These are phyloP conservation scores for Aphodius granarius DNA, from an alignment of 2,888 invertebrate species.

Conservation along the genomic window DNA sequence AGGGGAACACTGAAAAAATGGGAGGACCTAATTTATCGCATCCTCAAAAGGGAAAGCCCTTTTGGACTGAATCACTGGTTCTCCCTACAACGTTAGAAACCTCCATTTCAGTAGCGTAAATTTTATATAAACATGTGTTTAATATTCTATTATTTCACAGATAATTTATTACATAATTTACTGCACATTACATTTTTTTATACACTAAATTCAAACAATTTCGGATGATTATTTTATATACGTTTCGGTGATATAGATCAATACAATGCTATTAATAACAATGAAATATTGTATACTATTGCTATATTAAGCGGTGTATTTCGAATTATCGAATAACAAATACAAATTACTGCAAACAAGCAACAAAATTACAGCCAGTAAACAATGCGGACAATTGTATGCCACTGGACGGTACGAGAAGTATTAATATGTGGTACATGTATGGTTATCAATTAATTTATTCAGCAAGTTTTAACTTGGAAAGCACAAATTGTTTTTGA, in stretches of 20 bases:
- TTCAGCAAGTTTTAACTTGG: neutral
- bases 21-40: neutral
- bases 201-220: neutral
- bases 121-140: too few species aligned
- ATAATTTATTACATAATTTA: neutral
- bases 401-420: neutral
- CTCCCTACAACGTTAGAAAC: too few species aligned
- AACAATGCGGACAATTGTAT: neutral
- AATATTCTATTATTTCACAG: too few species aligned
- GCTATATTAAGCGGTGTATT: too few species aligned
- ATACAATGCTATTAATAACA: neutral
- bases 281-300: neutral
- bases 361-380: neutral
- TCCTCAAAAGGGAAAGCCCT: neutral
- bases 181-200: neutral
- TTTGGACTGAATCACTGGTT: too few species aligned
- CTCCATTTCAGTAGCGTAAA: too few species aligned
- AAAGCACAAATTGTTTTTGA: neutral
- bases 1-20: neutral
- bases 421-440: neutral
- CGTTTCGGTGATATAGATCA: neutral
- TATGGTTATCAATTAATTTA: neutral
- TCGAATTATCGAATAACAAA: too few species aligned
- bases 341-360: neutral
- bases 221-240: neutral